A percentile compares a stretch with the other conserved stretches of the same genome.
These are phyloP conservation scores for Pempheris klunzingeri DNA, from an alignment of 2,797 vertebrate species.

Conservation along the genomic window DNA sequence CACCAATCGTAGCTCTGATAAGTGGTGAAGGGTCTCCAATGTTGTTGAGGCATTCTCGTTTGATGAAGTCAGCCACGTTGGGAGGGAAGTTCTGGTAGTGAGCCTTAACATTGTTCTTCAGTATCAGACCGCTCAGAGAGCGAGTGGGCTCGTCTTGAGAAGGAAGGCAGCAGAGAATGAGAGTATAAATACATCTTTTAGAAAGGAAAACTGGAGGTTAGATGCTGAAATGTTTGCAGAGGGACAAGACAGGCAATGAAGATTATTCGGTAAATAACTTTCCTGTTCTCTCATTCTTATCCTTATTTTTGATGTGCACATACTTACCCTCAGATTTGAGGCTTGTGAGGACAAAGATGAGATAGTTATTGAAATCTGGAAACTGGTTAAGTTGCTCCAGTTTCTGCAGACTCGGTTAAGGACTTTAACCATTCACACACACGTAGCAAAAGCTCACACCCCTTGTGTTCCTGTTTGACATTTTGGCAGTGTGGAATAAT, in stretches of 20 bases:
- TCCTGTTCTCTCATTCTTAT: not conserved
- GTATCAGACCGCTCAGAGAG: constrained; percentile 94
- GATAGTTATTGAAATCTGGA: constrained; percentile 97
- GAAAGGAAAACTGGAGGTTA: not conserved
- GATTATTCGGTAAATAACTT: not conserved
- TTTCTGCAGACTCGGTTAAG: constrained; percentile 89
- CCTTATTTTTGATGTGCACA: not conserved
- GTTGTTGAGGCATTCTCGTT: constrained; percentile 96
- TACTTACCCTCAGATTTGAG: constrained; percentile 93
- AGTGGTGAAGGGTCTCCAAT: constrained; percentile 95
- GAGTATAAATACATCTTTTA: constrained; percentile 10
- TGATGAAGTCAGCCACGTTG: constrained; percentile 95
- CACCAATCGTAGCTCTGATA: constrained; percentile 95
- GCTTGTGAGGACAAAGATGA: constrained; percentile 95
- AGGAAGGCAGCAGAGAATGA: constrained; percentile 16
- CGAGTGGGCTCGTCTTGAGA: constrained; percentile 92
- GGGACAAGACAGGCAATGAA: not conserved
- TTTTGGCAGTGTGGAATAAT: not conserved
- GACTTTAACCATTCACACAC: constrained; percentile 39
- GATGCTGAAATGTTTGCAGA: constrained; percentile 8
- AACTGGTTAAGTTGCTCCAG: constrained; percentile 96
- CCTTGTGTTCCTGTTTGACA: not conserved
- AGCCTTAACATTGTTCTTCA: constrained; percentile 97
- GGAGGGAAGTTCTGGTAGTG: constrained; percentile 96
- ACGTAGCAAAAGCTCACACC: constrained; percentile 8